Base-by-base conservation (phyloP, 2,113 vertebrate species). In the Osmerus mordax region DNA sequence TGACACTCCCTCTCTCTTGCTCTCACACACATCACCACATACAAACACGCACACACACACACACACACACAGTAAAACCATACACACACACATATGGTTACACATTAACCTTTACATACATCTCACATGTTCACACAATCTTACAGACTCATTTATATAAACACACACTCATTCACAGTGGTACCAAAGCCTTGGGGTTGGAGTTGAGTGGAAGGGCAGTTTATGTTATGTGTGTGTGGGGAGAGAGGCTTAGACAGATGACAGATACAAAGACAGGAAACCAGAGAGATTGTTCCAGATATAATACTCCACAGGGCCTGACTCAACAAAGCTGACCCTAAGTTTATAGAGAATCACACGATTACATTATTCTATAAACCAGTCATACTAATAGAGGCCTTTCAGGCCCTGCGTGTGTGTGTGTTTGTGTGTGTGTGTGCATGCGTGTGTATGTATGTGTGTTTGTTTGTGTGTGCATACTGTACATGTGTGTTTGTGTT, bases 401-500 rank as follows among this genome's bases (percentile, higher is more conserved):
- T 23, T 65, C n/a, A 25, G 25, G n/a, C 47, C 15, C 53, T 32
- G 72, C 14, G 18, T 41, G 60, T 29, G n/a, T 66, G 62, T 61
- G 73, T 72, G 47, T 71, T 36, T 29, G 23, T 79, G 70, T 73
- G 65, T 65, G 8, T 77, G 59, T 79, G 68, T 61, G 77, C 29
- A 62, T 23, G 23, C 23, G 23, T 56, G 62, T 36, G 47, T 29
- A 55, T n/a, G n/a, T 67, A 41, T 67, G 4, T 72, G 63, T 71
- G 70, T 92, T 88, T 89, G 70, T 72, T 52, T 65, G 18, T 54
- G 55, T 18, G 55, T 78, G 58, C 76, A 65, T 61, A 74, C 32
- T 41, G 62, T 65, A 16, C 7, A 32, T 65, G 16, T 52, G 65
- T 54, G 4, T 70, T 58, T 70, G 70, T 92, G 89, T 89, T 90